Conservation (phyloP, 2,888 invertebrate species). For the Chorisops tibialis region DNA sequence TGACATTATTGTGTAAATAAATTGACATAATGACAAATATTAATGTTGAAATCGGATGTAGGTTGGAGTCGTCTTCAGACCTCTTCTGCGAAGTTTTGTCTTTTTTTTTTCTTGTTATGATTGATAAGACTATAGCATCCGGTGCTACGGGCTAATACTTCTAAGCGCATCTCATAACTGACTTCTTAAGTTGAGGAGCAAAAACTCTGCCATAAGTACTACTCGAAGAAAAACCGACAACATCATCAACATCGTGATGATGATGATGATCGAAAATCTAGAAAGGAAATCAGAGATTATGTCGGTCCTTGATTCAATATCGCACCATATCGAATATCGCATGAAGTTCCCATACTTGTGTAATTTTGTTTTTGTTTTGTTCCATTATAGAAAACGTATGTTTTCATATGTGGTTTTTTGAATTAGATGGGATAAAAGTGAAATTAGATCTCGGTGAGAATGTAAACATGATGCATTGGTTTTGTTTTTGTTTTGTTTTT, state of each 20-base stretch:
- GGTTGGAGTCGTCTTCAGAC: too few relatives aligned
- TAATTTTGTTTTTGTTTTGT: not conserved
- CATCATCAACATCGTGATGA: not conserved
- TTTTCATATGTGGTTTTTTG: not conserved
- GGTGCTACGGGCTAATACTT: not conserved
- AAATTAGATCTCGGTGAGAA: slow-evolving; percentile 7
- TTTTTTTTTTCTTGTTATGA: not conserved
- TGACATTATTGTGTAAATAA: too few relatives aligned
- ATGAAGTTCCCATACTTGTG: not conserved
- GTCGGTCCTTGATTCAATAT: not conserved
- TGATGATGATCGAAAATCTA: not conserved
- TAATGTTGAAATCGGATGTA: too few relatives aligned
- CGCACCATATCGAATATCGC: slow-evolving; percentile 2
- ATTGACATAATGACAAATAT: too few relatives aligned
- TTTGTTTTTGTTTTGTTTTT: not conserved
- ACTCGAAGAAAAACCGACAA: too few relatives aligned
- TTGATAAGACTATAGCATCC: slow-evolving; percentile 7
- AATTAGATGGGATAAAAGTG: not conserved
- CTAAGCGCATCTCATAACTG: too few relatives aligned
- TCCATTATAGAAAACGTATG: not conserved
- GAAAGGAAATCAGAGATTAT: not conserved
- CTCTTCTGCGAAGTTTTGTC: too few relatives aligned
- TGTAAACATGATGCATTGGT: not conserved
- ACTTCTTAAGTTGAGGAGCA: too few relatives aligned
- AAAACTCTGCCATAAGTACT: too few relatives aligned